phyloP scores from a whole-genome alignment of 2,797 vertebrate genomes.

The Tenualosa ilisha region DNA sequence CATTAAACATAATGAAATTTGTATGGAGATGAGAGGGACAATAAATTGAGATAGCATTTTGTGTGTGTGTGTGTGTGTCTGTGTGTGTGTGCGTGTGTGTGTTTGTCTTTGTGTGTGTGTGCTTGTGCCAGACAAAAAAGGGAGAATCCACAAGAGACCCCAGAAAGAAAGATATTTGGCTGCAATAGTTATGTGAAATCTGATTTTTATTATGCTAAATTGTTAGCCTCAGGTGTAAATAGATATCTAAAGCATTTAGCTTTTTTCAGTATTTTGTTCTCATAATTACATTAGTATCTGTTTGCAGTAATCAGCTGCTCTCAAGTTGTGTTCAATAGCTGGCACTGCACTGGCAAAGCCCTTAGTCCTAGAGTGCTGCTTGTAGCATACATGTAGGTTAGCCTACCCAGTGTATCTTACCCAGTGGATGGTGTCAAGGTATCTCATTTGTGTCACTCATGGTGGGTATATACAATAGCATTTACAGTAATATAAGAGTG shows the following conservation, averaged over 20 bases:
- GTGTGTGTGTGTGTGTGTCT: conserved; percentile 1
- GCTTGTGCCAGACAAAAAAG: neutral
- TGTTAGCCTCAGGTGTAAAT: neutral
- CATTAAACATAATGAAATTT: conserved; percentile 53
- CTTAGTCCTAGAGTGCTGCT: neutral
- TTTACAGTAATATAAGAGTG: neutral
- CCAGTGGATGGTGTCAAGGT: neutral
- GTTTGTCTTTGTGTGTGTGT: neutral
- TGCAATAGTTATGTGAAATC: neutral
- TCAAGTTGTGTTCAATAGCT: neutral
- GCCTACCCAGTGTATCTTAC: neutral
- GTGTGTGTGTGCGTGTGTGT: neutral
- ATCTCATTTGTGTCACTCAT: neutral
- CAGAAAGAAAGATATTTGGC: conserved; percentile 4
- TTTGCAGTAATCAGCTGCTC: neutral
- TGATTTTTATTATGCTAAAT: neutral
- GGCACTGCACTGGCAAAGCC: neutral
- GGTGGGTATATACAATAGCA: neutral
- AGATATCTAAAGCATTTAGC: neutral
- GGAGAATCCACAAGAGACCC: neutral
- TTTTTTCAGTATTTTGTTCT: neutral
- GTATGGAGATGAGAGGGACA: conserved; percentile 47
- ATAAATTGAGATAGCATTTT: conserved; percentile 3
- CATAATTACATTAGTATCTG: neutral
- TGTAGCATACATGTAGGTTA: neutral